Percentiles rank a stretch among this genome's conserved stretches.
These are phyloP conservation scores for Atopsyche davidsoni DNA, from an alignment of 1,140 invertebrate genomes.

Conservation along the genomic window DNA sequence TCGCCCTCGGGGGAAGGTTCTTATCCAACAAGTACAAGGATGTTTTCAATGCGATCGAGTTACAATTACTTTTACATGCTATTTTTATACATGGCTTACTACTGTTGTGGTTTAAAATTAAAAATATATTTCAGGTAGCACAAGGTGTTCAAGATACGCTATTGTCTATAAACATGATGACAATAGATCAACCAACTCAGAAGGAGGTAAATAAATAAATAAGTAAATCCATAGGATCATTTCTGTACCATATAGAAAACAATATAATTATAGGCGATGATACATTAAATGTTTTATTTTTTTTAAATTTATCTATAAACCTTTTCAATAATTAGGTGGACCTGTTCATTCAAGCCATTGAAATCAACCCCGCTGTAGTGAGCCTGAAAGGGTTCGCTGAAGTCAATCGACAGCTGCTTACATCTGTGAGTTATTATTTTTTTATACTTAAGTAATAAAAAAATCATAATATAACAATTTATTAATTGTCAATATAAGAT, in stretches of 20 bases:
- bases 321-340: slow-evolving; percentile 45
- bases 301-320: slow-evolving; percentile 1
- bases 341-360: slow-evolving; percentile 54
- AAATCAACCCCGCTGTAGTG: slow-evolving; percentile 58
- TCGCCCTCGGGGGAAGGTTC: no score
- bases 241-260: background rate
- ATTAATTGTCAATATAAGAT: background rate
- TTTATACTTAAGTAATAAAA: no score
- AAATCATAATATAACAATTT: no score
- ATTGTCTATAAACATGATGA: slow-evolving; percentile 47
- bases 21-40: no score
- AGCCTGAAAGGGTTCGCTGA: slow-evolving; percentile 54
- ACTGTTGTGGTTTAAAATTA: no score
- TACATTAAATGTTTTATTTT: background rate
- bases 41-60: no score
- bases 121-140: slow-evolving; percentile 39
- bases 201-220: slow-evolving; percentile 44
- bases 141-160: slow-evolving; percentile 52
- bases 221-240: background rate
- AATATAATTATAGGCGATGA: no score
- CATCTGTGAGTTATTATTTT: slow-evolving; percentile 50
- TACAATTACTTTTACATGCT: no score
- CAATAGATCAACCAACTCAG: slow-evolving; percentile 47
- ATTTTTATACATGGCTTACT: no score
- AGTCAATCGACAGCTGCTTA: slow-evolving; percentile 53